Base-by-base conservation (phyloP, 2,888 invertebrate genomes). In the Gibbula magus region DNA sequence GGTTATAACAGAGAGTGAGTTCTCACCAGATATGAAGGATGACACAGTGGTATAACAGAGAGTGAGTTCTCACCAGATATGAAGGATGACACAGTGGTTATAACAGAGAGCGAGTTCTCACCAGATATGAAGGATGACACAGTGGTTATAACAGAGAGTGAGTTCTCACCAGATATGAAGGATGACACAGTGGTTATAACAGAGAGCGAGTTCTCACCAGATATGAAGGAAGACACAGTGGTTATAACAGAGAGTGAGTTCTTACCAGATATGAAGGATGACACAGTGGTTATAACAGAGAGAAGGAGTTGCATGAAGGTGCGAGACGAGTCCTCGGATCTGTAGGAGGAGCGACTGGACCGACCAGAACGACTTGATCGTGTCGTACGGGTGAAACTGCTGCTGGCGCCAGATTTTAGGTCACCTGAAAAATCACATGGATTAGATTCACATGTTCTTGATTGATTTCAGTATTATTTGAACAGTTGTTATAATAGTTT, bases 91-190 rank as follows among this genome's bases (percentile, higher is more conserved):
- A 70, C 20, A 16, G 70, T 18, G 18, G 39, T 70, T 18, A 70
- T 4, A 4, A n/a, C 70, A 10, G 39, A 35, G 3, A 70, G 35
- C n/a, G n/a, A n/a, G n/a, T n/a, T n/a, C n/a, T n/a, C n/a, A n/a
- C n/a, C n/a, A n/a, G n/a, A n/a, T n/a, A n/a, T n/a, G 35, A 70
- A 70, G 10, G 70, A 35, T 70, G 70, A 70, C 20, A 70, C 20
- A 16, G 70, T 18, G 18, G 39, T 70, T 18, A 70, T 4, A 4
- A n/a, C 70, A 10, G 39, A 35, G 3, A 70, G 35, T n/a, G n/a
- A n/a, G n/a, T n/a, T n/a, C n/a, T n/a, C n/a, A n/a, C n/a, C n/a
- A n/a, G n/a, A n/a, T n/a, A n/a, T n/a, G 35, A 70, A 70, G 10
- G 70, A 35, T 70, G 70, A 70, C 20, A 70, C 20, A 16, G 70